These are phyloP conservation scores for Lepidochrysops patricia DNA, from an alignment of 2,888 invertebrate species.

Conservation along the genomic window DNA sequence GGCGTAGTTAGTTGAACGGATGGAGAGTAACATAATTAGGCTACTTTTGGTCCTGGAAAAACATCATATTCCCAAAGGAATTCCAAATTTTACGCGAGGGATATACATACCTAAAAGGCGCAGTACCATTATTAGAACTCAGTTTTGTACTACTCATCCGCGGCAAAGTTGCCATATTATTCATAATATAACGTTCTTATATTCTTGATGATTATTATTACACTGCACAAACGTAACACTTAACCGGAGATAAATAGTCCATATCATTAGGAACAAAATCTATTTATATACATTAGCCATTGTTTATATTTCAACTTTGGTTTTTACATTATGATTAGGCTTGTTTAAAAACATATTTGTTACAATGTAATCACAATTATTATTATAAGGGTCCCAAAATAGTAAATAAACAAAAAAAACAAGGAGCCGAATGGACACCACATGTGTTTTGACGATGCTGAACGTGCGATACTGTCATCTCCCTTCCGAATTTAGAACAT, in stretches of 20 bases:
- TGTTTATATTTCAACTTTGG: neutral
- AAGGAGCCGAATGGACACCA: conserved; percentile 9
- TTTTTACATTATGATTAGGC: neutral
- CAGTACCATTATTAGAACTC: conserved; percentile 40
- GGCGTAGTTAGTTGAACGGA: too few species aligned
- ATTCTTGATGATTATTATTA: too few species aligned
- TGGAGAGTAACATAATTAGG: neutral
- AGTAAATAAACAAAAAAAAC: conserved; percentile 14
- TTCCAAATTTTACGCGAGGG: too few species aligned
- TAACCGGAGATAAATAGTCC: conserved; percentile 25
- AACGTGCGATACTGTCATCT: conserved; percentile 17
- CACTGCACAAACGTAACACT: conserved; percentile 13
- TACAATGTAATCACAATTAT: neutral
- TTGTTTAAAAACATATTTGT: neutral
- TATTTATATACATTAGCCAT: conserved; percentile 7
- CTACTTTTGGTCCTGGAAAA: too few species aligned
- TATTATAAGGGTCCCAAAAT: neutral
- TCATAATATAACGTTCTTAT: conserved; percentile 10
- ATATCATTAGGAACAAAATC: conserved; percentile 18
- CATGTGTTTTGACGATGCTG: conserved; percentile 23
- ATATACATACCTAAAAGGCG: conserved; percentile 55
- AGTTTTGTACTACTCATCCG: conserved; percentile 58
- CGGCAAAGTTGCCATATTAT: conserved; percentile 66
- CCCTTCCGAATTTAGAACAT: conserved; percentile 45
- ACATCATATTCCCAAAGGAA: neutral